phyloP scores from a whole-genome alignment of 2,797 vertebrate species.

The Sparus aurata region DNA sequence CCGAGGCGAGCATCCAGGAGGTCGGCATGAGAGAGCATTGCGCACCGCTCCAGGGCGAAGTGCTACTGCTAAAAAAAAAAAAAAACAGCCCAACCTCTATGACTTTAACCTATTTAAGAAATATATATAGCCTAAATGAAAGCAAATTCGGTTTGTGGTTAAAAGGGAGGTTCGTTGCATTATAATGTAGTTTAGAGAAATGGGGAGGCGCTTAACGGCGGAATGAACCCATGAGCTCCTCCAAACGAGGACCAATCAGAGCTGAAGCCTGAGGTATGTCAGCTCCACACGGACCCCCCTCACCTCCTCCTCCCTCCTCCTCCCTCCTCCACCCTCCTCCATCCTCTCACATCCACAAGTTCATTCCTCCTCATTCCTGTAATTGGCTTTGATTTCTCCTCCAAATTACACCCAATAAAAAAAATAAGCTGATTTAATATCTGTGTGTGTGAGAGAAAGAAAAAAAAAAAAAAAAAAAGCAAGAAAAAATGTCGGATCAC shows the following conservation, averaged over 20 bases:
- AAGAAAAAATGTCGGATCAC: slow-evolving; percentile 79
- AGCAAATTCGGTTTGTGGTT: slow-evolving; percentile 99
- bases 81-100: slow-evolving; percentile 86
- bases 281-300: slow-evolving; percentile 81
- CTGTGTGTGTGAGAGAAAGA: slow-evolving; percentile 20
- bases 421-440: slow-evolving; percentile 84
- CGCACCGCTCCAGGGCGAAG: slow-evolving; percentile 96
- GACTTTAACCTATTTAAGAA: slow-evolving; percentile 96
- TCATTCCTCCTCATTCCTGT: slow-evolving; percentile 85
- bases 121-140: slow-evolving; percentile 98
- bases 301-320: slow-evolving; percentile 50
- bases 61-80: slow-evolving; percentile 83
- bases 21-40: slow-evolving; percentile 99
- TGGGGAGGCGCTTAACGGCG: slow-evolving; percentile 98
- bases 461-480: slow-evolving; percentile 38
- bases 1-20: slow-evolving; percentile 99
- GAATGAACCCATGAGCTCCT: slow-evolving; percentile 95
- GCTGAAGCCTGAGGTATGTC: slow-evolving; percentile 90
- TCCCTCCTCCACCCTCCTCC: slow-evolving; percentile 43
- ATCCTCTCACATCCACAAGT: slow-evolving; percentile 82
- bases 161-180: slow-evolving; percentile 98
- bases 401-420: slow-evolving; percentile 86
- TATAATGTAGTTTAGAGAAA: slow-evolving; percentile 99
- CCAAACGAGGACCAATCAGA: slow-evolving; percentile 95
- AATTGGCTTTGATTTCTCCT: slow-evolving; percentile 87